Percentiles rank a stretch among this genome's conserved stretches.
These are phyloP conservation scores for Sphaeridia pumilis DNA, from an alignment of 2,888 invertebrate species.

Conservation along the genomic window DNA sequence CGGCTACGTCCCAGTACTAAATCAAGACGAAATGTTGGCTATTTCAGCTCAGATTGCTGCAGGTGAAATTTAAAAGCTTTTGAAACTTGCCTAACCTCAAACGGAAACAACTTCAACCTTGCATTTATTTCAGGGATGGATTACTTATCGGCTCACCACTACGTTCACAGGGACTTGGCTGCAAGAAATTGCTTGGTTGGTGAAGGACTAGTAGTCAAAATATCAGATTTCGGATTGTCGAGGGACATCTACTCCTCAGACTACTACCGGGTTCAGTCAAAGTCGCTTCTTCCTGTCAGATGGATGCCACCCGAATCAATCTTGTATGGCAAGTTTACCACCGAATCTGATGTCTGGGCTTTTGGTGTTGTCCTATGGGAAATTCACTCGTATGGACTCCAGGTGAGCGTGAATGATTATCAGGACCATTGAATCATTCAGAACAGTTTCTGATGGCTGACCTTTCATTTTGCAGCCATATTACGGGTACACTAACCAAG, in stretches of 20 bases:
- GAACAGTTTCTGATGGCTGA: too few relatives aligned
- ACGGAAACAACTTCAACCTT: too few relatives aligned
- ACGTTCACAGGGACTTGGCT: slow-evolving; percentile 91
- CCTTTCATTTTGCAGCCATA: slow-evolving; percentile 79
- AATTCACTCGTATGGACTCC: slow-evolving; percentile 92
- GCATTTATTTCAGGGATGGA: slow-evolving; percentile 44
- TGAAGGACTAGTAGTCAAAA: slow-evolving; percentile 87
- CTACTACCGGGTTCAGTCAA: slow-evolving; percentile 73
- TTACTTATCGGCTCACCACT: slow-evolving; percentile 62
- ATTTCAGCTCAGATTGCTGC: slow-evolving; percentile 74
- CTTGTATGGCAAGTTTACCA: slow-evolving; percentile 81
- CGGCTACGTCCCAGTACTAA: slow-evolving; percentile 52
- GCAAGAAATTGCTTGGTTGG: slow-evolving; percentile 94
- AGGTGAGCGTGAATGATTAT: slow-evolving; percentile 41
- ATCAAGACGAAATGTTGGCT: slow-evolving; percentile 75
- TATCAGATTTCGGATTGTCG: slow-evolving; percentile 53
- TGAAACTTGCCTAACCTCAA: too few relatives aligned
- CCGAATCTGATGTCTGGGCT: slow-evolving; percentile 97
- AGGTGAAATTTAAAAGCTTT: slow-evolving; percentile 3
- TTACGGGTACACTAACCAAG: slow-evolving; percentile 85
- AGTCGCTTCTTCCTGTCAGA: slow-evolving; percentile 75
- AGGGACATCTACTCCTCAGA: slow-evolving; percentile 44
- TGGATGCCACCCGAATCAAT: slow-evolving; percentile 99
- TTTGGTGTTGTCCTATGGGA: slow-evolving; percentile 99
- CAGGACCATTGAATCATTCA: too few relatives aligned